These are phyloP conservation scores for Caenorhabditis sp. DNA, from an alignment of 2,888 invertebrate species.

Conservation along the genomic window DNA sequence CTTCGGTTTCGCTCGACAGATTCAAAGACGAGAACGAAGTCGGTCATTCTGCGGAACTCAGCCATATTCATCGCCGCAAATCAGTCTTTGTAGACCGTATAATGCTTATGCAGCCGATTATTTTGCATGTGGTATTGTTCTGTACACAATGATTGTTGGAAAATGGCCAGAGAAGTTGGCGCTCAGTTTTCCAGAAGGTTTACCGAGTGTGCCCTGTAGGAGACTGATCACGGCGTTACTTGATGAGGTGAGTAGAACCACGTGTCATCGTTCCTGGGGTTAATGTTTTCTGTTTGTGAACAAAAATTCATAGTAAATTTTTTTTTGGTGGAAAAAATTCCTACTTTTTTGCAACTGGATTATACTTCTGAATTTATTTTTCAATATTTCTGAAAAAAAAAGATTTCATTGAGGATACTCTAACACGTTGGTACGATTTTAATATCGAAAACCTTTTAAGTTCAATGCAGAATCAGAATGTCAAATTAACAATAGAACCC, in stretches of 20 bases:
- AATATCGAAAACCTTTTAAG: no score
- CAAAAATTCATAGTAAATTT: no score
- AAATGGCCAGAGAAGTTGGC: constrained; percentile 52
- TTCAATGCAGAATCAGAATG: no score
- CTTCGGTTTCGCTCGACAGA: constrained; percentile 59
- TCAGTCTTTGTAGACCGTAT: constrained; percentile 47
- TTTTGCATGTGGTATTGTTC: constrained; percentile 57
- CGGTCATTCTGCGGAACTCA: constrained; percentile 62
- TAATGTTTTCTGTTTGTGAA: no score
- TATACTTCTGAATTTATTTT: no score
- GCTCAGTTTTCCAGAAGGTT: constrained; percentile 1
- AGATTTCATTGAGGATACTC: no score
- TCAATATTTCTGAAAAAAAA: no score
- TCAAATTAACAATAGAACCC: not conserved
- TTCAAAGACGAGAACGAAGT: constrained; percentile 49
- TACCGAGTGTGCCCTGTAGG: constrained; percentile 40
- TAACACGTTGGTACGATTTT: no score
- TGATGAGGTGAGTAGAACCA: constrained; percentile 29
- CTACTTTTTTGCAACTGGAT: no score
- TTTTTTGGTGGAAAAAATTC: no score
- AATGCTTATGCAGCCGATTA: constrained; percentile 57
- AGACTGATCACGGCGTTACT: constrained; percentile 39
- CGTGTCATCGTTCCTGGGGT: no score
- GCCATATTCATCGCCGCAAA: constrained; percentile 51
- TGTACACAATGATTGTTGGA: constrained; percentile 60